Conservation (phyloP, 2,797 vertebrate genomes). For the Gouania willdenowi region DNA sequence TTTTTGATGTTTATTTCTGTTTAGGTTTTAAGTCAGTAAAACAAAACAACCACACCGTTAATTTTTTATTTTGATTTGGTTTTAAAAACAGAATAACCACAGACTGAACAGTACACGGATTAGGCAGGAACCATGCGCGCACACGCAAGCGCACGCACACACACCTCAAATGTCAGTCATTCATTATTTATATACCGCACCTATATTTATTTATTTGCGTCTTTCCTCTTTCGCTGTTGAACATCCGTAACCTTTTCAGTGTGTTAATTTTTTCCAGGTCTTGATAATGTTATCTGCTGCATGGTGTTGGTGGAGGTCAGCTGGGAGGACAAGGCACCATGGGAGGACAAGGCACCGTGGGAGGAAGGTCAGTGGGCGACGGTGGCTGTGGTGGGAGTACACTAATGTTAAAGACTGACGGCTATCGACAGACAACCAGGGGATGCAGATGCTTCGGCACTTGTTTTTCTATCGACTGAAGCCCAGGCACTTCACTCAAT, state of each 20-base stretch:
- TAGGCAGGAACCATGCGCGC: too few relatives aligned
- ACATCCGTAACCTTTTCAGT: constrained; percentile 60
- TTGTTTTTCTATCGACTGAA: constrained; percentile 58
- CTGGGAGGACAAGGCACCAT: constrained; percentile 32
- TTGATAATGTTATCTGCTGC: constrained; percentile 61
- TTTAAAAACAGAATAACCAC: too few relatives aligned
- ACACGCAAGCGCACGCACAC: constrained; percentile 2
- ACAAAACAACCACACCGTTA: too few relatives aligned
- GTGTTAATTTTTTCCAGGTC: constrained; percentile 45
- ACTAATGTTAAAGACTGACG: constrained; percentile 67
- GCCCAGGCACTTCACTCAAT: constrained; percentile 58
- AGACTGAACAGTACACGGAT: too few relatives aligned
- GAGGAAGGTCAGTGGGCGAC: constrained; percentile 60
- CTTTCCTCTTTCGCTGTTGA: constrained; percentile 27
- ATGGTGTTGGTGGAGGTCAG: too few relatives aligned
- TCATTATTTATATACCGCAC: constrained; percentile 72
- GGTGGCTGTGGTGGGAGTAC: constrained; percentile 48
- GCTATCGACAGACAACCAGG: constrained; percentile 55
- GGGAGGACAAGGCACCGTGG: constrained; percentile 37
- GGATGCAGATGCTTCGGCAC: constrained; percentile 32
- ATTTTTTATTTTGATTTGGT: too few relatives aligned
- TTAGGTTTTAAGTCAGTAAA: too few relatives aligned
- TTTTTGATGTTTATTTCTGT: too few relatives aligned
- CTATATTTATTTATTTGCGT: constrained; percentile 65
- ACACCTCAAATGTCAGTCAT: constrained; percentile 75